Percentiles rank a stretch among this genome's conserved stretches.
Conservation (phyloP, 2,113 vertebrate genomes). For the Parotia lawesii region DNA sequence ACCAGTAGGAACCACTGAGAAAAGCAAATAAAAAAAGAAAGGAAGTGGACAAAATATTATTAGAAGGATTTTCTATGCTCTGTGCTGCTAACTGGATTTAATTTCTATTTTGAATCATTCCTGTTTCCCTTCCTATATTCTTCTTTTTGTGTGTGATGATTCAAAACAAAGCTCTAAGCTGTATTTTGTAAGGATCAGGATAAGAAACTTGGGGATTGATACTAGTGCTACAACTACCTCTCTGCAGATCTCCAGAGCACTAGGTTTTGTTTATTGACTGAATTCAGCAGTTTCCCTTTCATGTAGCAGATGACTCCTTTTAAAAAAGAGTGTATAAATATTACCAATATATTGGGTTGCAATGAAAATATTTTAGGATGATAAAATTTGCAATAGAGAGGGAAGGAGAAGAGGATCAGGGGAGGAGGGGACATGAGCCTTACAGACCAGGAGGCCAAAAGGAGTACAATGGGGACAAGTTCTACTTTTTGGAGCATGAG, state of each 20-base stretch:
- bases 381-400: background rate
- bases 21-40: background rate
- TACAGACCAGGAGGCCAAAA: background rate
- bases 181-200: background rate
- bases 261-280: background rate
- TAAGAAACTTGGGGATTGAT: background rate
- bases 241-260: background rate
- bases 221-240: background rate
- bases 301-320: background rate
- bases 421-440: background rate
- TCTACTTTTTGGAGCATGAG: background rate
- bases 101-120: background rate
- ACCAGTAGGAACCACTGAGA: background rate
- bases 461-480: fast-evolving
- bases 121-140: background rate
- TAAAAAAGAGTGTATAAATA: background rate
- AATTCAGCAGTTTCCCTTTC: background rate
- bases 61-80: background rate
- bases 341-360: background rate
- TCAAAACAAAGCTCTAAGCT: background rate
- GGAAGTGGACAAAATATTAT: background rate
- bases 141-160: background rate
- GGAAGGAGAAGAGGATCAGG: background rate
- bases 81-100: background rate
- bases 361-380: background rate